Percentiles rank a stretch among this genome's conserved stretches.
Conservation (phyloP, 2,113 vertebrate genomes). For the Orthochromis malagaraziensis region DNA sequence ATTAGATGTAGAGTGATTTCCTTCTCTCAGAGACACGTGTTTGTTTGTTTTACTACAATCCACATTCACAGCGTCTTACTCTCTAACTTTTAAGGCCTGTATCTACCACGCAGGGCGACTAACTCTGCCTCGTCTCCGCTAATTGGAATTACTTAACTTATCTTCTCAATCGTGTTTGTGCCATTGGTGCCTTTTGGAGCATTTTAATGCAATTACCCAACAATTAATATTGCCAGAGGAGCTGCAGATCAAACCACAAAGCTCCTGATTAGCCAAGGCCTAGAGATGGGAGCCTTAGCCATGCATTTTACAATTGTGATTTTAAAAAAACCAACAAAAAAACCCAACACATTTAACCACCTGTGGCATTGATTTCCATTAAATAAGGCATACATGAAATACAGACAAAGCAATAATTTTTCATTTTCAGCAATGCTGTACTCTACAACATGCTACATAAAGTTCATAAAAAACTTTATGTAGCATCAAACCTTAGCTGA, state of each 20-base stretch:
- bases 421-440: background rate
- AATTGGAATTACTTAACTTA: background rate
- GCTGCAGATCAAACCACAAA: background rate
- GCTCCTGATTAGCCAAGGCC: background rate
- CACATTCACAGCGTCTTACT: background rate
- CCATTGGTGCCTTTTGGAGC: background rate
- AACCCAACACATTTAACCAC: background rate
- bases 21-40: accelerated
- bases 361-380: background rate
- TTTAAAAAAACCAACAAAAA: accelerated
- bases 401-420: background rate
- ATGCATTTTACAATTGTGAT: background rate
- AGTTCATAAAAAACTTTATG: background rate
- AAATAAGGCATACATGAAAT: background rate
- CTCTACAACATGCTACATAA: background rate
- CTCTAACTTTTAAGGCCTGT: background rate
- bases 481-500: background rate
- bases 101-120: background rate
- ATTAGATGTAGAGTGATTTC: background rate
- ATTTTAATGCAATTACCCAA: background rate
- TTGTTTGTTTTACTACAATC: background rate
- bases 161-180: background rate
- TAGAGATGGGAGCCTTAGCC: background rate
- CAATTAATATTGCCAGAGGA: background rate
- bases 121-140: background rate